A percentile compares a stretch with the other conserved stretches of the same genome.
These are phyloP conservation scores for Rutilus rutilus DNA, from an alignment of 2,113 vertebrate genomes.

Conservation along the genomic window DNA sequence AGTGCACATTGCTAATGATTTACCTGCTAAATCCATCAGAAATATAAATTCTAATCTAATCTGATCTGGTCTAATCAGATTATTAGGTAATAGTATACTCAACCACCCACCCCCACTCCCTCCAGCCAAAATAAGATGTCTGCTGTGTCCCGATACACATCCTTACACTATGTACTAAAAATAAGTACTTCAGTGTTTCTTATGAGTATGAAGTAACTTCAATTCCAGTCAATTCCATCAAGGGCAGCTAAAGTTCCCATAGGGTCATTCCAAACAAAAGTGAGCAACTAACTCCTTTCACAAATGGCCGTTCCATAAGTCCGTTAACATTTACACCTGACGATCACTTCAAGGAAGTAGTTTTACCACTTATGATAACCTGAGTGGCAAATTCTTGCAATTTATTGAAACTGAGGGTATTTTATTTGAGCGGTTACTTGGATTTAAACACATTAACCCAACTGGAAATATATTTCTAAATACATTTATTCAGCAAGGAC, in stretches of 20 bases:
- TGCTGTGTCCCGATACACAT: neutral
- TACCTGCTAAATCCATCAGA: neutral
- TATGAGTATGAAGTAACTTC: neutral
- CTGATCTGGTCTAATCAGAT: conserved; percentile 7
- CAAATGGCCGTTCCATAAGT: neutral
- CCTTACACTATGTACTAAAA: neutral
- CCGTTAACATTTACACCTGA: no score
- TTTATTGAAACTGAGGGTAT: neutral
- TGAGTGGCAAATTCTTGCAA: neutral
- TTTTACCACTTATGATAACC: neutral
- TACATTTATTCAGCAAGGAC: neutral
- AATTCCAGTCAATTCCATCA: neutral
- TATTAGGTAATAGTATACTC: conserved; percentile 1
- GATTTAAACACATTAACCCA: neutral
- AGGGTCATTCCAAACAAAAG: neutral
- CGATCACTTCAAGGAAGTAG: neutral
- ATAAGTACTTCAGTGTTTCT: neutral
- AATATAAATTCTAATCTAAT: neutral
- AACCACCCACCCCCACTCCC: neutral
- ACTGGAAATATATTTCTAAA: neutral
- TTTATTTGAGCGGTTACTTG: neutral
- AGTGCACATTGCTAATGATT: neutral
- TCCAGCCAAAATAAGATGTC: neutral
- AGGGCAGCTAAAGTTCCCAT: neutral
- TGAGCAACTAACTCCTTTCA: neutral